Conservation (phyloP, 2,113 vertebrate genomes). For the Helogale parvula region DNA sequence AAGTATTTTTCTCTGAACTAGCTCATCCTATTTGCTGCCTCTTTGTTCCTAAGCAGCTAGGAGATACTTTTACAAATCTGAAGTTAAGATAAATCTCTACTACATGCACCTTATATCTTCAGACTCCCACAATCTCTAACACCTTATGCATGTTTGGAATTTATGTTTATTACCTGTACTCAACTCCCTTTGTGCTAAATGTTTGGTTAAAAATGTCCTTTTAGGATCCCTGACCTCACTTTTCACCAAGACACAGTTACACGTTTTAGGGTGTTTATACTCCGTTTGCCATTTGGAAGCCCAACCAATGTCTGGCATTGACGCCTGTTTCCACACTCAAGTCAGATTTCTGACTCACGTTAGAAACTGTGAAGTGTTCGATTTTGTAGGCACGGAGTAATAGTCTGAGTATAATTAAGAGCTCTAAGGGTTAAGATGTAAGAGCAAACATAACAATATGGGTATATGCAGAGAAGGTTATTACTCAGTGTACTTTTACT, state of each 20-base stretch:
- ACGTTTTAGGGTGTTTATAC: neutral
- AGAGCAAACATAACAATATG: neutral
- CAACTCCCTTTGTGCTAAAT: neutral
- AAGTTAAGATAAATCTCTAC: too few relatives aligned
- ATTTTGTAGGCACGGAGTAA: neutral
- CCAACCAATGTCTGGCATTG: neutral
- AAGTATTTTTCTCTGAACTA: neutral
- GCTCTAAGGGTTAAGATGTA: neutral
- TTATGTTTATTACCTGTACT: neutral
- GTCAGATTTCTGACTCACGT: neutral
- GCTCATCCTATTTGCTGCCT: neutral
- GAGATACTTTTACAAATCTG: neutral
- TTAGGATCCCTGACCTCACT: neutral
- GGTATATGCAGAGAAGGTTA: too few relatives aligned
- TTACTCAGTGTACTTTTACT: neutral
- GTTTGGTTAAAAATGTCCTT: neutral
- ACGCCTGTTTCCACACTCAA: neutral
- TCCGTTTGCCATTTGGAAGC: neutral
- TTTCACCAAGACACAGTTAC: neutral
- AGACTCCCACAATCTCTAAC: neutral
- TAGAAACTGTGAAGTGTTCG: neutral
- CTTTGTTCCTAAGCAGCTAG: neutral
- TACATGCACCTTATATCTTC: neutral
- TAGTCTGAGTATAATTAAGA: neutral
- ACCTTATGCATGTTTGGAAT: neutral